A percentile compares a stretch with the other conserved stretches of the same genome.
phyloP scores from a whole-genome alignment of 2,113 vertebrate genomes.

The Pavo muticus region DNA sequence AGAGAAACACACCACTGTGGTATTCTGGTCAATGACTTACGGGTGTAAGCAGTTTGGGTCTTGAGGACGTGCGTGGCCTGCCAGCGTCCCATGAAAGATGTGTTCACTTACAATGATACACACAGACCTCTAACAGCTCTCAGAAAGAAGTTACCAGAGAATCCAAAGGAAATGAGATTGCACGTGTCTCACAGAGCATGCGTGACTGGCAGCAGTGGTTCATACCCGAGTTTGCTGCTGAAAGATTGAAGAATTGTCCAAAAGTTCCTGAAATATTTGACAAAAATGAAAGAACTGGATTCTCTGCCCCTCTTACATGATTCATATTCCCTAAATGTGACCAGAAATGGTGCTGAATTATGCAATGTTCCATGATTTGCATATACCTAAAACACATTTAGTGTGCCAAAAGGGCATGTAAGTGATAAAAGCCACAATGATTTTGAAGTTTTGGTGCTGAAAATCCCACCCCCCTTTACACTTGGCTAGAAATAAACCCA shows the following conservation, averaged over 20 bases:
- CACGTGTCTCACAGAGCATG: background rate
- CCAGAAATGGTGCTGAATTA: background rate
- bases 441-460: no score
- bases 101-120: fast-evolving
- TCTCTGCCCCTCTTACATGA: background rate
- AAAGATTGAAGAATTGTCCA: background rate
- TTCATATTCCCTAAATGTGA: background rate
- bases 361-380: background rate
- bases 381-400: background rate
- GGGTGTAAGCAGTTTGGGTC: background rate
- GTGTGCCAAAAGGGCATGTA: background rate
- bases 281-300: fast-evolving
- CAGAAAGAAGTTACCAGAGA: background rate
- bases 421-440: background rate
- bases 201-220: background rate
- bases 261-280: background rate
- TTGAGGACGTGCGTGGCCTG: background rate
- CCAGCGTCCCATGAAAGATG: background rate
- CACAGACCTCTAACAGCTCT: background rate
- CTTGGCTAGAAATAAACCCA: background rate
- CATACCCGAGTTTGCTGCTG: background rate
- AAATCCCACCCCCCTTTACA: background rate
- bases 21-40: background rate
- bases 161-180: background rate
- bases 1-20: background rate